Percentiles rank a stretch among this genome's conserved stretches.
phyloP scores from a whole-genome alignment of 2,113 vertebrate genomes.

The Hassar affinis region DNA sequence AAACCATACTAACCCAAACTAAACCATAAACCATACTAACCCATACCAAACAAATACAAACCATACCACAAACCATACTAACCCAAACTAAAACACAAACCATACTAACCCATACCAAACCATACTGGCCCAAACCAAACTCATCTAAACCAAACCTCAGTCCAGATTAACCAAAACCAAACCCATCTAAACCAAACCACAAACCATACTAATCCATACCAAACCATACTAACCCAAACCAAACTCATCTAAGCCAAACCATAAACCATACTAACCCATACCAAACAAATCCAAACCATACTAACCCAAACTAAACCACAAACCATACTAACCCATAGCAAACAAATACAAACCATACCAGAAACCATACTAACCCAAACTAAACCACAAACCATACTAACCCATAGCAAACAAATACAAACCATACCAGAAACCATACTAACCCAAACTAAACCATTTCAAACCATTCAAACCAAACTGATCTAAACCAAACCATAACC shows the following conservation, averaged over 20 bases:
- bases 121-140: not conserved
- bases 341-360: not conserved
- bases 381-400: no score
- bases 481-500: no score
- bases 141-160: not conserved
- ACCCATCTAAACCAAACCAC: not conserved
- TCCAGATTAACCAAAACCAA: not conserved
- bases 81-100: not conserved
- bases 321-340: not conserved
- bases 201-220: no score
- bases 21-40: not conserved
- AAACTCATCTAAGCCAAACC: not conserved
- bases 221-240: not conserved
- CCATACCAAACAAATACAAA: not conserved
- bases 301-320: not conserved
- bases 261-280: not conserved
- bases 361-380: not conserved
- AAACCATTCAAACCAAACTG: not conserved
- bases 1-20: not conserved
- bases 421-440: not conserved
- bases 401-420: not conserved
- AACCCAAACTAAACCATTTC: not conserved
- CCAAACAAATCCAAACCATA: not conserved
- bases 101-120: not conserved
- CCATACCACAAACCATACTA: not conserved